These are phyloP conservation scores for Saturnia pavonia DNA, from an alignment of 2,888 invertebrate species.

Conservation along the genomic window DNA sequence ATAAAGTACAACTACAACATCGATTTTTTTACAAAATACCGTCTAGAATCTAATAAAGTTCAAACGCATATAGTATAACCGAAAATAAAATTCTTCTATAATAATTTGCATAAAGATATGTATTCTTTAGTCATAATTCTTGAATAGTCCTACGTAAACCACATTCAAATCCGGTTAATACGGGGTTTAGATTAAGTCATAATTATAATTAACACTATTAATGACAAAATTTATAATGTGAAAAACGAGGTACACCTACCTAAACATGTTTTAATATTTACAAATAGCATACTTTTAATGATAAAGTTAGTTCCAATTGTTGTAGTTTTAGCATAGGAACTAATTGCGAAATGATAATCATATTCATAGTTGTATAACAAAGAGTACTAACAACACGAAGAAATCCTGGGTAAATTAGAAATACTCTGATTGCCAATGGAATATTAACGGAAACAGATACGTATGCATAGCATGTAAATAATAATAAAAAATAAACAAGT, in stretches of 20 bases:
- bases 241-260: not conserved
- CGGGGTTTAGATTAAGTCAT: not conserved
- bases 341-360: not conserved
- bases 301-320: no score
- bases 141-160: not conserved
- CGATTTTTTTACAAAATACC: slow-evolving; percentile 34
- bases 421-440: not conserved
- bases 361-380: not conserved
- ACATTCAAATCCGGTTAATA: not conserved
- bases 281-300: not conserved
- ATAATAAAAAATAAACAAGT: not conserved
- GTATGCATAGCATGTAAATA: not conserved
- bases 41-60: slow-evolving; percentile 31
- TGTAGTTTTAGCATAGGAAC: not conserved
- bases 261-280: slow-evolving; percentile 4
- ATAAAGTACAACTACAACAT: slow-evolving; percentile 37
- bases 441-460: not conserved
- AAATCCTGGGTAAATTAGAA: not conserved
- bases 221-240: not conserved
- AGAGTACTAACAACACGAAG: not conserved
- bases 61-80: slow-evolving; percentile 28
- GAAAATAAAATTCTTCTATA: slow-evolving; percentile 29
- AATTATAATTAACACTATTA: not conserved
- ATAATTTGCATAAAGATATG: slow-evolving; percentile 34
- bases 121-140: not conserved